A percentile compares a stretch with the other conserved stretches of the same genome.
Evolutionary conservation across 2,797 vertebrate species (phyloP).

Genomic region (Astyanax mexicanus): DNA sequence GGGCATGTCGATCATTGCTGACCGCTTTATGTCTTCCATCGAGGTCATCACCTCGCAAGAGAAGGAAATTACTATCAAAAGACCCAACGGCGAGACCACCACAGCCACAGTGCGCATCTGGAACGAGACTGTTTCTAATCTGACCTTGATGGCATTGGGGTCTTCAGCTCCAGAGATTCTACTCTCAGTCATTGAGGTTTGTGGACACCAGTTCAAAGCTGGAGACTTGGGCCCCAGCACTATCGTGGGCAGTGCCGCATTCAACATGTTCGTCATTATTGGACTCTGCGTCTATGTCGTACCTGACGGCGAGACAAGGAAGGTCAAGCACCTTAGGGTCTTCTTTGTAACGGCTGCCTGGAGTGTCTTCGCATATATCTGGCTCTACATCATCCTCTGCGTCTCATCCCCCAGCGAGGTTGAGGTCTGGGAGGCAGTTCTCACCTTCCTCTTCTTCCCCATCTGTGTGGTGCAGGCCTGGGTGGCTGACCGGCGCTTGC

Average conservation of each 20-base stretch:
- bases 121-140: slow-evolving; percentile 88
- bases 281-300: slow-evolving; percentile 85
- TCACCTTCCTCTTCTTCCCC: slow-evolving; percentile 86
- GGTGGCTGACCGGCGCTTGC: slow-evolving; percentile 84
- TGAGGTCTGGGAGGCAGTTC: slow-evolving; percentile 85
- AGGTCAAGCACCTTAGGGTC: slow-evolving; percentile 86
- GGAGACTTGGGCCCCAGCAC: slow-evolving; percentile 85
- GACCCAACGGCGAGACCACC: slow-evolving; percentile 82
- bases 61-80: slow-evolving; percentile 84
- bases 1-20: slow-evolving; percentile 88
- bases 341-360: slow-evolving; percentile 86
- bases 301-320: slow-evolving; percentile 82
- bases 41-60: slow-evolving; percentile 89
- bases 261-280: slow-evolving; percentile 90
- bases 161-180: slow-evolving; percentile 86
- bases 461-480: slow-evolving; percentile 86
- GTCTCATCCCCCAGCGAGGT: slow-evolving; percentile 82
- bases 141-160: slow-evolving; percentile 87
- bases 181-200: slow-evolving; percentile 87
- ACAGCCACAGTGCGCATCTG: slow-evolving; percentile 85
- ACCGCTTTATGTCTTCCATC: slow-evolving; percentile 90
- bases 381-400: slow-evolving; percentile 86
- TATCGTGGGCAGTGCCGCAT: slow-evolving; percentile 87
- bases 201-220: slow-evolving; percentile 81
- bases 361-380: slow-evolving; percentile 88